Evolutionary conservation across 2,888 invertebrate genomes (phyloP), one percentile per base, ranked within the genome.

Genomic region (Drosophila silvestris): DNA sequence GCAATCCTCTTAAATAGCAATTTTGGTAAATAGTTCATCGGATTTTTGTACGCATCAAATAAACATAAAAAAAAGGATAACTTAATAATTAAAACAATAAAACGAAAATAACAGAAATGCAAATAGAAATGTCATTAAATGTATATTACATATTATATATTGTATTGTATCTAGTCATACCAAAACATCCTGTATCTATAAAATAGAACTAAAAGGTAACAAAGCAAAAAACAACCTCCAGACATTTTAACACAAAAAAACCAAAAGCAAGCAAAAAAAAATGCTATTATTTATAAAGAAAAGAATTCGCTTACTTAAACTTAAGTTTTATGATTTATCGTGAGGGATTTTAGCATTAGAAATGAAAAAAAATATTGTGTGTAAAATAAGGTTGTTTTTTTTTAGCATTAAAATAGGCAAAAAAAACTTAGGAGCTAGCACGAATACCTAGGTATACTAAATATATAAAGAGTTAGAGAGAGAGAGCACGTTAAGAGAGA

Each of bases 311-410:
- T 85, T 85, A 88, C 62, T 56, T 82, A 82, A 71, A 61, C 30
- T 77, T 85, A 85, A 80, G 83, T 78, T 81, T 81, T 77, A 79
- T 84, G 77, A 77, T 84, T 84, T 87, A 80, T 74, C 54, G 65
- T 60, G 54, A 68, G 60, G 51, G 10, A 70, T 71, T 67, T 65
- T 78, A 82, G 88, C 33, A 68, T 70, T 70, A 82, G 74, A 54
- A 33, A 56, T 47, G n/a, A 35, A 41, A 61, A 37, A 22, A 19
- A 47, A 63, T 22, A 47, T 51, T 32, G 57, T 28, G 33, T 79
- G 70, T 89, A 83, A 82, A 66, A 63, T 89, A 89, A 85, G 87
- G 76, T 86, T 89, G 83, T 89, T 85, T 85, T 85, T 85, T 79
- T 63, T 70, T 81, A 81, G 63, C 33, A 52, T 41, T 56, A 65